A percentile compares a stretch with the other conserved stretches of the same genome.
phyloP scores from a whole-genome alignment of 1,140 invertebrate species.

The Oreohelix idahoensis region DNA sequence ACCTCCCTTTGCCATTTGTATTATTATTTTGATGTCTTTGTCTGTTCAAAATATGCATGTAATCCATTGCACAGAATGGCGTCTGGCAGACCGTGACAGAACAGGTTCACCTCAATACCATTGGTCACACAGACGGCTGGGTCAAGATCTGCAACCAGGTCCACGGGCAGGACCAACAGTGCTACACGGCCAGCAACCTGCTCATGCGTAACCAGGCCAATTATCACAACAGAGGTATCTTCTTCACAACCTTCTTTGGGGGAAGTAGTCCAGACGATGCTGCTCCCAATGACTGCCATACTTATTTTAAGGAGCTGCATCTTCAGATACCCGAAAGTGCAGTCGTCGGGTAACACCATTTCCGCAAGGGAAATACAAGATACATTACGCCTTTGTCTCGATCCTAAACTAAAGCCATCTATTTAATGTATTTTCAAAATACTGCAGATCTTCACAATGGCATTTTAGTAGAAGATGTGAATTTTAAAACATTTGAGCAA shows the following conservation, averaged over 20 bases:
- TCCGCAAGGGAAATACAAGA: no score
- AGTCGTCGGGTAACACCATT: background rate
- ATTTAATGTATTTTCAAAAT: no score
- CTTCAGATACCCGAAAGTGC: background rate
- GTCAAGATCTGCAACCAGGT: slow-evolving; percentile 50
- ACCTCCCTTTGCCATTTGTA: no score
- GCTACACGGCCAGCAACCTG: slow-evolving; percentile 28
- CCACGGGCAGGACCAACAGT: slow-evolving; percentile 20
- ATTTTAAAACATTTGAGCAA: no score
- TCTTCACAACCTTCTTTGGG: slow-evolving; percentile 61
- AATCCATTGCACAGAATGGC: slow-evolving; percentile 2
- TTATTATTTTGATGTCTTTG: no score
- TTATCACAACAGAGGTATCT: slow-evolving; percentile 54
- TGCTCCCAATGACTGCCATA: slow-evolving; percentile 50
- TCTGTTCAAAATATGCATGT: no score
- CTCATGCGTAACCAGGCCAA: slow-evolving; percentile 16
- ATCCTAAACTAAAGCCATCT: no score
- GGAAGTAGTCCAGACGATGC: slow-evolving; percentile 46
- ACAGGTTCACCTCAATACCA: slow-evolving; percentile 50
- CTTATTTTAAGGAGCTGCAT: slow-evolving; percentile 30
- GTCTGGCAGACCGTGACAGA: slow-evolving; percentile 52
- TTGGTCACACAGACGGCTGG: slow-evolving; percentile 42
- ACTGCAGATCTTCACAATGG: no score
- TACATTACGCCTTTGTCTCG: no score
- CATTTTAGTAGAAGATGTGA: no score